Conservation (phyloP, 2,888 invertebrate genomes). For the Tenthredo mesomela region DNA sequence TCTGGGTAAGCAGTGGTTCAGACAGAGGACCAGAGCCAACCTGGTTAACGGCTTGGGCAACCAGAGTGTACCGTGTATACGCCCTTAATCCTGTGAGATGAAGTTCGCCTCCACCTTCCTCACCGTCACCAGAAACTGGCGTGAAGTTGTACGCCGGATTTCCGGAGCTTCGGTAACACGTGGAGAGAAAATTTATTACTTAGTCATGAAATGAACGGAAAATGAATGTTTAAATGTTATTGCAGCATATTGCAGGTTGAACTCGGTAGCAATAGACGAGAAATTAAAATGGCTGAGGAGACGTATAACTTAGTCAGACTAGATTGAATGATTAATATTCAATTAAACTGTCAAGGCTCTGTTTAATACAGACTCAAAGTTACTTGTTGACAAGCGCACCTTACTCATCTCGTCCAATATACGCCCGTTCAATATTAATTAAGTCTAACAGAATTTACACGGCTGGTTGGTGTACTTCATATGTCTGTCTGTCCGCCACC, state of each 20-base stretch:
- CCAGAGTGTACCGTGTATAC: slow-evolving; percentile 85
- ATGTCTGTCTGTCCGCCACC: slow-evolving; percentile 9
- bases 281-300: neutral
- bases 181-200: neutral
- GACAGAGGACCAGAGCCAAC: slow-evolving; percentile 87
- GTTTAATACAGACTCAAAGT: slow-evolving; percentile 23
- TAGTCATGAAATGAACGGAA: neutral
- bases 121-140: slow-evolving; percentile 85
- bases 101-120: slow-evolving; percentile 84
- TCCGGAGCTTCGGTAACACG: slow-evolving; percentile 70
- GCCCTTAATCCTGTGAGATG: slow-evolving; percentile 83
- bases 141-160: slow-evolving; percentile 84
- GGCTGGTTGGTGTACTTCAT: slow-evolving; percentile 7
- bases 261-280: neutral
- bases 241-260: neutral
- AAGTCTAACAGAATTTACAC: slow-evolving; percentile 38
- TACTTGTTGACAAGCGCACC: slow-evolving; percentile 31
- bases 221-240: neutral
- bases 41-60: slow-evolving; percentile 88
- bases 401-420: slow-evolving; percentile 18
- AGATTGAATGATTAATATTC: slow-evolving; percentile 8
- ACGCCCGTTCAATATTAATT: slow-evolving; percentile 40
- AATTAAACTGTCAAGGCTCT: slow-evolving; percentile 15
- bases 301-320: neutral
- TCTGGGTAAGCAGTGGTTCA: slow-evolving; percentile 84